Evolutionary conservation across 2,797 vertebrate genomes (phyloP).

Genomic region (Sebastiscus tertius): DNA sequence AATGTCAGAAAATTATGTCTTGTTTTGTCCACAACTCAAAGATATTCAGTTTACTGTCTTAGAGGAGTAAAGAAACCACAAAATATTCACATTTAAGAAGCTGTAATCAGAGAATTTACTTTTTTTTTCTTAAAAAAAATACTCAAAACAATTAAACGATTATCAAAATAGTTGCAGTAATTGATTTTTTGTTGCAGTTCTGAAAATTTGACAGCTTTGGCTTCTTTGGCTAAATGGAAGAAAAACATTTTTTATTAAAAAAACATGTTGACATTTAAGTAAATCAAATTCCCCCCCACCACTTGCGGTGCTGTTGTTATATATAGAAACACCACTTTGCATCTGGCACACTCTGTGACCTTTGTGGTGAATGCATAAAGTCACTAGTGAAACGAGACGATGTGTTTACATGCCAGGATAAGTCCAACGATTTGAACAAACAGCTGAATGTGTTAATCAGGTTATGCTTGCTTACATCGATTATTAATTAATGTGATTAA

Average conservation of each 20-base stretch:
- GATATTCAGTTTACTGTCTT: too few relatives aligned
- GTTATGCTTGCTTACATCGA: background rate
- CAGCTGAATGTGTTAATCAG: constrained; percentile 26
- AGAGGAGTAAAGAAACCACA: too few relatives aligned
- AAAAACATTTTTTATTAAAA: rapidly evolving
- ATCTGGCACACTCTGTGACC: background rate
- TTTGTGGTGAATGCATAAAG: background rate
- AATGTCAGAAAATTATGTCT: too few relatives aligned
- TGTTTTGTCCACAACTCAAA: too few relatives aligned
- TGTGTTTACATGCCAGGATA: constrained; percentile 13
- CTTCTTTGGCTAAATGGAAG: background rate
- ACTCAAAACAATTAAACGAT: too few relatives aligned
- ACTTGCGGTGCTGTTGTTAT: background rate
- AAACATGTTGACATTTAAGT: background rate
- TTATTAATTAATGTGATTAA: constrained; percentile 43
- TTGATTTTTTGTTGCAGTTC: too few relatives aligned
- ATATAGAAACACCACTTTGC: background rate
- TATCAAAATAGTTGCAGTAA: too few relatives aligned
- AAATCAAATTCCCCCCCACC: background rate
- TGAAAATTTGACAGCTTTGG: background rate
- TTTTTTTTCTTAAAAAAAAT: too few relatives aligned
- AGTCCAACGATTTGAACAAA: constrained; percentile 12
- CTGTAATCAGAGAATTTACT: too few relatives aligned
- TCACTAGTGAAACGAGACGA: constrained; percentile 5
- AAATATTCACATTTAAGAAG: too few relatives aligned